phyloP scores from a whole-genome alignment of 2,113 vertebrate genomes.

The Excalfactoria chinensis region DNA sequence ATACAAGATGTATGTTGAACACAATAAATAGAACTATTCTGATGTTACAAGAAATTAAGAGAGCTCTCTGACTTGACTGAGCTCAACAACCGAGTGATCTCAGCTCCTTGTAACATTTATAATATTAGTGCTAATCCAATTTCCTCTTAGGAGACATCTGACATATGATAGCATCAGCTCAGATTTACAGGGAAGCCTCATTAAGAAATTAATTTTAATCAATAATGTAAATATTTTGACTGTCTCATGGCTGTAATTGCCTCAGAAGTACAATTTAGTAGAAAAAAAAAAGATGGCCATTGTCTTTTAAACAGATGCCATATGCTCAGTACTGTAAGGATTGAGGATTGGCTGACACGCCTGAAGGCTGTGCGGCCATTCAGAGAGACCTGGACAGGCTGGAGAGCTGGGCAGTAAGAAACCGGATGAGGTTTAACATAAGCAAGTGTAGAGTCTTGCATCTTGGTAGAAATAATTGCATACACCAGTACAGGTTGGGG shows the following conservation, averaged over 20 bases:
- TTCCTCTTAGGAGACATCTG: not conserved
- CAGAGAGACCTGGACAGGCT: too few species aligned
- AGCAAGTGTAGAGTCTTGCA: too few species aligned
- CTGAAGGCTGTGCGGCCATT: too few species aligned
- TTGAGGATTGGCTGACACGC: too few species aligned
- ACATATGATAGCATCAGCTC: not conserved
- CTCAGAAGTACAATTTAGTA: not conserved
- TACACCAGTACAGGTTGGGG: too few species aligned
- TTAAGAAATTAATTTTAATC: not conserved
- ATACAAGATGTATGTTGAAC: too few species aligned
- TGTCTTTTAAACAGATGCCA: not conserved
- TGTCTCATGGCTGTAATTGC: not conserved
- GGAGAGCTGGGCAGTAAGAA: too few species aligned
- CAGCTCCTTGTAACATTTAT: not conserved
- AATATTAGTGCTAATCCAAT: not conserved
- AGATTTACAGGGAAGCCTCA: not conserved
- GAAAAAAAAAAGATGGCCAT: not conserved
- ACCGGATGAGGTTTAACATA: too few species aligned
- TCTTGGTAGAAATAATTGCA: too few species aligned
- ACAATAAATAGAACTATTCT: too few species aligned
- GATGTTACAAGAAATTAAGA: too few species aligned
- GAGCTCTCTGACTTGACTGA: too few species aligned
- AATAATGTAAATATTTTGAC: not conserved
- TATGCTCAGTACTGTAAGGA: not conserved
- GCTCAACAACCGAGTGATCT: not conserved